Percentiles rank a stretch among this genome's conserved stretches.
Evolutionary conservation across 2,797 vertebrate genomes (phyloP).

Genomic region (Tinamus major): DNA sequence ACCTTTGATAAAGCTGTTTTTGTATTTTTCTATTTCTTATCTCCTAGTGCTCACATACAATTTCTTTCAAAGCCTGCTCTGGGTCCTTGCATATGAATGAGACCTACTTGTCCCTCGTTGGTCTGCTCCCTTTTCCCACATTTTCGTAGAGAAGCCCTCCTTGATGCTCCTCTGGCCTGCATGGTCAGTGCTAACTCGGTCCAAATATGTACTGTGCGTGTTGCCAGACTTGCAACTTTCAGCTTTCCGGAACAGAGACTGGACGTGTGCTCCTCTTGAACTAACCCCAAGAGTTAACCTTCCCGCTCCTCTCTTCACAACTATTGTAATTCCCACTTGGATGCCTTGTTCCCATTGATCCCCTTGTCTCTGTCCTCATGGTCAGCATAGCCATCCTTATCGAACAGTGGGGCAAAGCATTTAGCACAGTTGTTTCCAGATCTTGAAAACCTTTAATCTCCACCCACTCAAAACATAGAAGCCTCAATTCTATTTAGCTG

Average conservation of each 20-base stretch:
- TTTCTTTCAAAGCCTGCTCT: neutral
- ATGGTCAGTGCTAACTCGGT: neutral
- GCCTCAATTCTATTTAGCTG: neutral
- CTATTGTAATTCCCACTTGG: neutral
- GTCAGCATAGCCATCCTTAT: neutral
- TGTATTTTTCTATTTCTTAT: neutral
- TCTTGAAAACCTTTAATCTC: neutral
- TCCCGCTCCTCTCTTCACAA: neutral
- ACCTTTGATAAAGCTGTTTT: neutral
- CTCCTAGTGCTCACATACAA: neutral
- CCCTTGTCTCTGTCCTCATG: neutral
- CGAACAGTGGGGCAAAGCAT: neutral
- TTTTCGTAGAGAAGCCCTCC: neutral
- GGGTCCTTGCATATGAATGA: neutral
- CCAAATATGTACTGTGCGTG: neutral
- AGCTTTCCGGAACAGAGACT: neutral
- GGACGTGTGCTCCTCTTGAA: too few species aligned
- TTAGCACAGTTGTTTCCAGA: neutral
- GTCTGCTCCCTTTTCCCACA: neutral
- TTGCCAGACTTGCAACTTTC: neutral
- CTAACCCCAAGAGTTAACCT: neutral
- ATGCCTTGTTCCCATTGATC: neutral
- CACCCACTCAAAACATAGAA: neutral
- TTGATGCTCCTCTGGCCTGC: neutral
- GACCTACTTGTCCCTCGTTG: neutral